Evolutionary conservation across 2,888 invertebrate species (phyloP).

Genomic region (Polylopha cassiicola): DNA sequence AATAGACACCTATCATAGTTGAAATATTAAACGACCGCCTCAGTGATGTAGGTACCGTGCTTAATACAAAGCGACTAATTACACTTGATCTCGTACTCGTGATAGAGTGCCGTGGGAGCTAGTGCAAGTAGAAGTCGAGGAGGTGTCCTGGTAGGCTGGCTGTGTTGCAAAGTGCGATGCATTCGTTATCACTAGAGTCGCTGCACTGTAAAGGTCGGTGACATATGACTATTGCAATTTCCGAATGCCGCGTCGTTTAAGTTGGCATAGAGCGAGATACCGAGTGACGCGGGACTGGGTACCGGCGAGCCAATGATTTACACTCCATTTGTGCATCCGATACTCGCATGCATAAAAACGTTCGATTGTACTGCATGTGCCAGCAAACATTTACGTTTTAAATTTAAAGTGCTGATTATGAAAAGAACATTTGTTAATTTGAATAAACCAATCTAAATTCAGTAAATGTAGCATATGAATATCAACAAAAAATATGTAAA

Average conservation of each 20-base stretch:
- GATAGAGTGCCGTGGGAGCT: constrained; percentile 27
- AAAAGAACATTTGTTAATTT: no score
- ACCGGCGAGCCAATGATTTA: constrained; percentile 18
- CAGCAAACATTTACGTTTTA: no score
- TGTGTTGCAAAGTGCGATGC: constrained; percentile 41
- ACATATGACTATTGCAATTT: constrained; percentile 71
- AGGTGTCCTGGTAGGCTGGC: constrained; percentile 40
- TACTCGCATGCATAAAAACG: constrained; percentile 15
- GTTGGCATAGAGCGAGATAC: constrained; percentile 22
- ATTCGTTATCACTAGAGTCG: constrained; percentile 54
- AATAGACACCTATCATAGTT: constrained; percentile 30
- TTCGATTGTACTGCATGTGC: constrained; percentile 14
- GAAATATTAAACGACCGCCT: constrained; percentile 43
- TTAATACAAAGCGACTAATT: constrained; percentile 35
- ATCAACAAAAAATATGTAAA: no score
- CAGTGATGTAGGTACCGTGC: constrained; percentile 32
- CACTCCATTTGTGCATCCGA: constrained; percentile 19
- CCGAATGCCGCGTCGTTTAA: constrained; percentile 58
- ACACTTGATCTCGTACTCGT: constrained; percentile 31
- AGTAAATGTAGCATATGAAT: no score
- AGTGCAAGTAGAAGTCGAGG: constrained; percentile 27
- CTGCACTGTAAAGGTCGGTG: constrained; percentile 51
- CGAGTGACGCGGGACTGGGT: constrained; percentile 11
- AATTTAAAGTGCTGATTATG: no score
- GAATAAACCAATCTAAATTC: no score